Evolutionary conservation across 2,797 vertebrate genomes (phyloP), one percentile per base, ranked within the genome.

Genomic region (Rhinella marina): DNA sequence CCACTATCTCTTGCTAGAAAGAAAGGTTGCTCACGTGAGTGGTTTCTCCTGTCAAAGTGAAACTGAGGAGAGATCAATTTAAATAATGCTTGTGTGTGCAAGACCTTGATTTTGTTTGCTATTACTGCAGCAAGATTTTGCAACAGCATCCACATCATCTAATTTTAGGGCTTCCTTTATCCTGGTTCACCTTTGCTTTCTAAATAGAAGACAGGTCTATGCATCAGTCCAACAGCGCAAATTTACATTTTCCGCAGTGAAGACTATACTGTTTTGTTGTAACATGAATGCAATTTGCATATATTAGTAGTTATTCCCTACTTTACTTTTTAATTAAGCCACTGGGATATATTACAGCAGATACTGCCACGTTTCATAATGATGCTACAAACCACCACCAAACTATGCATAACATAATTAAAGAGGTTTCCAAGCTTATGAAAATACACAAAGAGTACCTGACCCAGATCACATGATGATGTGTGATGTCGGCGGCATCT

Each of bases 241-340:
- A 77, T 77, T 77, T 77, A 77, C 75, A 77, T 77, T 77, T 77
- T 16, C 11, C 50, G 75, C 75, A 77, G 75, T 54, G 75, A n/a
- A 77, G 54, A 77, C 50, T 12, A 77, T 77, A 50, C 16, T 54
- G 48, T 54, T 54, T n/a, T 77, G 72, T 50, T 23, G 52, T 52
- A 25, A 54, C 50, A 13, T 25, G 23, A 6, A 54, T 52, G 11
- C 25, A n/a, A 77, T 77, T 77, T 77, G 50, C 75, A 77, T 77
- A 77, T 25, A 54, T 54, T n/a, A 77, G 50, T 16, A 76, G 48
- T 76, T 50, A 77, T 27, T 25, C 48, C 23, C 75, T 1, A 52
- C 48, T 77, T 54, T 77, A 77, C 23, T 77, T 54, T 50, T 21
- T 13, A 77, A 76, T 76, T 76, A 76, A 76, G n/a, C 48, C 5